A percentile compares a stretch with the other conserved stretches of the same genome.
Conservation (phyloP, 92 coral and sea anemone genomes). For the Parazoanthus swiftii region DNA sequence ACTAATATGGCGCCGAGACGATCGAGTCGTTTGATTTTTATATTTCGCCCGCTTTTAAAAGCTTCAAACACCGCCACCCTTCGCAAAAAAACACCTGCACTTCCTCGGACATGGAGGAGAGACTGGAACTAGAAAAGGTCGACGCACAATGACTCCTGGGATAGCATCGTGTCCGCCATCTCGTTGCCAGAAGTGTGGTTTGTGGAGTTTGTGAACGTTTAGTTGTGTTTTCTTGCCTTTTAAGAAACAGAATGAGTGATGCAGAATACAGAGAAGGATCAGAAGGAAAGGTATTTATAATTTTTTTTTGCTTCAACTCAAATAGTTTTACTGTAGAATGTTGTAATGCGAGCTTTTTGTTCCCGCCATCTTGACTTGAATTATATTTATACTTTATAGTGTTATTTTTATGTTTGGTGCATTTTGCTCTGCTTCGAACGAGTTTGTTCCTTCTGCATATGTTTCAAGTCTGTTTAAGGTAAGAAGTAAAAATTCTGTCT, state of each 20-base stretch:
- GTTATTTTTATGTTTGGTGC: not conserved
- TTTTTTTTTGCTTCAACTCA: not conserved
- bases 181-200: not conserved
- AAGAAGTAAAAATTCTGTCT: not conserved
- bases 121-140: conserved; percentile 25
- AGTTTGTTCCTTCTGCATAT: not conserved
- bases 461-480: not conserved
- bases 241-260: conserved; percentile 65
- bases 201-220: not conserved
- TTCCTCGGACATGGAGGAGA: conserved; percentile 1
- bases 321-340: not conserved
- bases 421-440: not conserved
- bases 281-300: conserved; percentile 69
- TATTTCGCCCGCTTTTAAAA: too few species aligned
- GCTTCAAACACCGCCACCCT: too few species aligned
- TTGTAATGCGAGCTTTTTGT: not conserved
- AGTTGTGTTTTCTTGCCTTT: not conserved
- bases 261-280: conserved; percentile 68
- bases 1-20: too few species aligned
- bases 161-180: conserved; percentile 32
- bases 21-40: too few species aligned
- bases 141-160: conserved; percentile 24
- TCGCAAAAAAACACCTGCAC: not conserved
- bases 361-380: conserved; percentile 27
- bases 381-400: not conserved